Base-by-base conservation (phyloP, 2,888 invertebrate genomes). In the Baccha elongata region DNA sequence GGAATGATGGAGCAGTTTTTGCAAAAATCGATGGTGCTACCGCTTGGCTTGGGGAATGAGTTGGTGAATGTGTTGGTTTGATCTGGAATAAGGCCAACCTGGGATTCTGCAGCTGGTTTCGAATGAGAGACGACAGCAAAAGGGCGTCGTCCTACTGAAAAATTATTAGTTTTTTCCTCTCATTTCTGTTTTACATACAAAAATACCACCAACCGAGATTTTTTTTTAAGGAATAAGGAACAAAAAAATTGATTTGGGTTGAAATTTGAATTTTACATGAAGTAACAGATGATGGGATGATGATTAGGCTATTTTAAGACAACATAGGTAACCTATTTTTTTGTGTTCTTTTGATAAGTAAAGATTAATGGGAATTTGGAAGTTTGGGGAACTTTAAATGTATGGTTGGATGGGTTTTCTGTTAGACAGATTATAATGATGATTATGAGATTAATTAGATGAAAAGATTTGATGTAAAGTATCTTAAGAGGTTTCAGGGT, bases 91-190 rank as follows among this genome's bases (percentile, higher is more conserved):
- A 17, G 35, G 60, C 37, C 60, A 60, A 60, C 29, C 44, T 29
- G 60, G 44, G 23, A 42, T 60, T 40, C 17, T 60, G 60, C 42
- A 44, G 29, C 62, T 46, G 62, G 26, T 8, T 29, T 44, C 8
- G 29, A 65, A 40, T 60, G 44, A 52, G 65, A 81, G 23, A 26
- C 60, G 8, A 69, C 60, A 46, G 60, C 40, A 81, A 81, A 81
- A 81, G 81, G 81, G 81, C 81, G 81, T 81, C 81, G 81, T 75
- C 81, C 71, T 65, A 72, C 75, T 67, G 74, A 67, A 81, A 71
- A 81, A 23, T 17, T 17, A 42, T 17, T 42, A 7, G 7, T 29
- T 8, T 48, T 1, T 40, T 21, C 3, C 23, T 23, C 23, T 3
- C 5, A 23, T 23, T 15, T 13, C 10, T 7, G 17, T 17, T 50